Conservation (phyloP, 2,113 vertebrate species). For the Chiloscyllium plagiosum region DNA sequence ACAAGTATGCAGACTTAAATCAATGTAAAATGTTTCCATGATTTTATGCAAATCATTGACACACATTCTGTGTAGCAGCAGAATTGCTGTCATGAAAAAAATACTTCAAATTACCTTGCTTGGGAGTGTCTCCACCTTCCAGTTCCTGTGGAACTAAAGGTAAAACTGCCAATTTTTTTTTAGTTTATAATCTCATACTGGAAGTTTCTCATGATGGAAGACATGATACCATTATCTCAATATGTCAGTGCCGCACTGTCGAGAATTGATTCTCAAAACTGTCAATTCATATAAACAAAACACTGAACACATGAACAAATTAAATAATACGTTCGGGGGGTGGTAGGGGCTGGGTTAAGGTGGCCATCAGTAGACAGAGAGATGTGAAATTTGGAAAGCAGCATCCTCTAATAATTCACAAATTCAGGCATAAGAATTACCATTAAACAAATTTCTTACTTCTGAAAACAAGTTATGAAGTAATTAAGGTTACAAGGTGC, state of each 20-base stretch:
- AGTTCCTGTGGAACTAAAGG: conserved; percentile 22
- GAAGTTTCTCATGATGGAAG: background rate
- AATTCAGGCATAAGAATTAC: background rate
- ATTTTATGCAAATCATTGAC: background rate
- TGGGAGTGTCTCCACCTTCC: background rate
- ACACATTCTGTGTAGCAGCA: background rate
- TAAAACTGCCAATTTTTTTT: background rate
- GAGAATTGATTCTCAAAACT: background rate
- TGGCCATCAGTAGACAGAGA: background rate
- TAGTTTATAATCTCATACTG: background rate
- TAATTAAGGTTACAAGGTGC: background rate
- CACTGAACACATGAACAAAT: background rate
- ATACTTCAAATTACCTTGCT: background rate
- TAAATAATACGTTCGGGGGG: background rate
- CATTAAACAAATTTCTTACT: background rate
- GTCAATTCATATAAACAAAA: background rate
- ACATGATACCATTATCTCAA: background rate
- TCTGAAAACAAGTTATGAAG: background rate
- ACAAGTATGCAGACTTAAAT: background rate
- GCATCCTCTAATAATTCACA: background rate
- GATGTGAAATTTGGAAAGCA: background rate
- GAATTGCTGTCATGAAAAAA: background rate
- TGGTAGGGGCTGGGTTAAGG: background rate
- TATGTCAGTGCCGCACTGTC: background rate
- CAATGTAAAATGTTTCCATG: too few species aligned